These are phyloP conservation scores for Henricia sp. DNA, from an alignment of 53 echinoderm and acorn worm species.

Conservation along the genomic window DNA sequence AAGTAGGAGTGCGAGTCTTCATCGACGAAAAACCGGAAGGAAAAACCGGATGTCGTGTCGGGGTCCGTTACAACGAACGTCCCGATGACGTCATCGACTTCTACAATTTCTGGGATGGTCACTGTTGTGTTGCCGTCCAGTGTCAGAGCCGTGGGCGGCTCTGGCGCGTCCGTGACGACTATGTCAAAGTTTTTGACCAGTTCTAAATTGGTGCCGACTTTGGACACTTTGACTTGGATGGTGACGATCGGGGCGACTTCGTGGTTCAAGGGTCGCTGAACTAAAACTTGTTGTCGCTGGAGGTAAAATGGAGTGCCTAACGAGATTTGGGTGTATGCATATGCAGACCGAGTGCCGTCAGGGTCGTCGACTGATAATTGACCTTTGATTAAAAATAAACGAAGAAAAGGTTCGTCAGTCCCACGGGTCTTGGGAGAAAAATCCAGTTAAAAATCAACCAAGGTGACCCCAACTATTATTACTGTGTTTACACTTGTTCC, in stretches of 20 bases:
- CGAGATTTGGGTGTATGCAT: constrained; percentile 50
- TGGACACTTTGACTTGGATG: constrained; percentile 48
- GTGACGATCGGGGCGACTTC: constrained; percentile 58
- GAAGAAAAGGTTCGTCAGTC: not conserved
- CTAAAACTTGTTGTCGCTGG: constrained; percentile 19
- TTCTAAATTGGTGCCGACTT: constrained; percentile 49
- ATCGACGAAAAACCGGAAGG: constrained; percentile 22
- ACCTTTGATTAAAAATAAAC: constrained; percentile 11
- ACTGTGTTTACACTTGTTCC: not conserved
- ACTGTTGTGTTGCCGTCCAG: constrained; percentile 60
- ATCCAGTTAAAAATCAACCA: no score
- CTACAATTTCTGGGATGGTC: constrained; percentile 46
- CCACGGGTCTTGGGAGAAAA: no score
- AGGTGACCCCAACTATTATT: not conserved
- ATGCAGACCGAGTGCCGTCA: constrained; percentile 57
- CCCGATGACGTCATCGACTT: constrained; percentile 27
- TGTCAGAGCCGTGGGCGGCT: constrained; percentile 63
- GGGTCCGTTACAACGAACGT: constrained; percentile 49
- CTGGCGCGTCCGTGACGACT: constrained; percentile 34
- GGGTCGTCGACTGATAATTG: constrained; percentile 44
- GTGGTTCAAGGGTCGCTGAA: constrained; percentile 55
- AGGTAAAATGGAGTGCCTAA: constrained; percentile 66
- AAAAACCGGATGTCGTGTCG: constrained; percentile 31
- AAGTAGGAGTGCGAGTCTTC: constrained; percentile 40
- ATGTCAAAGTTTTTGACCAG: constrained; percentile 66